Conservation (phyloP, 1,140 invertebrate species). For the Daktulosphaira vitifoliae region DNA sequence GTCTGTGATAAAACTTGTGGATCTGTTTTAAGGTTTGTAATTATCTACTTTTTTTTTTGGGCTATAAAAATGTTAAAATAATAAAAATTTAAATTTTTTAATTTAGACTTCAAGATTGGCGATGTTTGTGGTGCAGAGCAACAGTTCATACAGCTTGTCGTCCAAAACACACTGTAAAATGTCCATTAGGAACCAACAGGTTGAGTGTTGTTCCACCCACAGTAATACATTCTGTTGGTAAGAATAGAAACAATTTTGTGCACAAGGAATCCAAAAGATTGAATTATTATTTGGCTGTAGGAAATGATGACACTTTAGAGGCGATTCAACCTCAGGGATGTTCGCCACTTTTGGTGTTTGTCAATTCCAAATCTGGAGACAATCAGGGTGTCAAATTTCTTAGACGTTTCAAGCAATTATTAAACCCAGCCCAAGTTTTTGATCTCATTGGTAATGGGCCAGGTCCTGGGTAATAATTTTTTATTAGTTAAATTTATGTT, state of each 20-base stretch:
- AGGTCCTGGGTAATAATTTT: slow-evolving; percentile 59
- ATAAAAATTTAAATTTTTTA: not conserved
- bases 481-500: not conserved
- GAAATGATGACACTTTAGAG: slow-evolving; percentile 80
- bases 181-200: slow-evolving; percentile 74
- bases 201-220: slow-evolving; percentile 90
- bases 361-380: slow-evolving; percentile 95
- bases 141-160: slow-evolving; percentile 84
- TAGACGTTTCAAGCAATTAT: slow-evolving; percentile 84
- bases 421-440: slow-evolving; percentile 96
- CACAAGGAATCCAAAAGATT: not conserved
- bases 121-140: slow-evolving; percentile 91
- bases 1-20: slow-evolving; percentile 96
- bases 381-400: slow-evolving; percentile 97
- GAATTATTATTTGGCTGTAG: slow-evolving; percentile 39
- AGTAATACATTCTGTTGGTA: slow-evolving; percentile 78
- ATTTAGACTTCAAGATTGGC: slow-evolving; percentile 87
- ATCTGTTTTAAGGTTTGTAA: slow-evolving; percentile 71
- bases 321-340: slow-evolving; percentile 67
- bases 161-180: slow-evolving; percentile 60
- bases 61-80: too few species aligned
- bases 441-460: slow-evolving; percentile 85
- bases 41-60: not conserved
- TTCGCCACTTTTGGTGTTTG: slow-evolving; percentile 86
- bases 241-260: slow-evolving; percentile 37